Base-by-base conservation (phyloP, 2,888 invertebrate genomes). In the Drosophila differens region DNA sequence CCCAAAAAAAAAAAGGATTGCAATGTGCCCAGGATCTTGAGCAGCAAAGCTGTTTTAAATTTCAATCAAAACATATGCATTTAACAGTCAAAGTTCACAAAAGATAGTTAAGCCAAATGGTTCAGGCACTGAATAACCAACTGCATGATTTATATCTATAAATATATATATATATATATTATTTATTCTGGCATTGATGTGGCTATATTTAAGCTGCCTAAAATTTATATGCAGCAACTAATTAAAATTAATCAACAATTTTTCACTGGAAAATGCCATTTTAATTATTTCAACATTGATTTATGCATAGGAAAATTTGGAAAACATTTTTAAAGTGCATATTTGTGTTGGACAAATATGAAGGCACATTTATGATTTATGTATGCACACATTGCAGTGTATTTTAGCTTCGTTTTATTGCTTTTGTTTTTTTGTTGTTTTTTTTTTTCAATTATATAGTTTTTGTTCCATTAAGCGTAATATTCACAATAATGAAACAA, bases 381-480 rank as follows among this genome's bases (percentile, higher is more conserved):
- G 12, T 37, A 1, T 10, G 37, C n/a, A 57, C 14, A 32, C n/a
- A 16, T 52, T 59, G 16, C 41, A 76, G 78, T n/a, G 79, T 49
- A 76, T 62, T 37, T 60, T 3, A 0, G 10, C 19, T 64, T 61
- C 79, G 70, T 25, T 60, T n/a, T 44, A 19, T 32, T 44, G 9
- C n/a, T 30, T 30, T 37, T 22, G 14, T 19, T 25, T 28, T 10
- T 30, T 22, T 25, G 3, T 19, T 39, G n/a, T 30, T 25, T 49
- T 22, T 22, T 39, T 44, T 33, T 22, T 67, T 66, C 54, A 80
- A 80, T 79, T 74, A 80, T 54, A 70, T 64, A 68, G 63, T 73
- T 79, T 72, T 76, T 66, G 63, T 80, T 76, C 62, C 64, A 76
- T 79, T 80, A 73, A 51, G 51, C 44, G 39, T 25, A 47, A 58